Base-by-base conservation (phyloP, 2,113 vertebrate genomes). In the Progne subis region DNA sequence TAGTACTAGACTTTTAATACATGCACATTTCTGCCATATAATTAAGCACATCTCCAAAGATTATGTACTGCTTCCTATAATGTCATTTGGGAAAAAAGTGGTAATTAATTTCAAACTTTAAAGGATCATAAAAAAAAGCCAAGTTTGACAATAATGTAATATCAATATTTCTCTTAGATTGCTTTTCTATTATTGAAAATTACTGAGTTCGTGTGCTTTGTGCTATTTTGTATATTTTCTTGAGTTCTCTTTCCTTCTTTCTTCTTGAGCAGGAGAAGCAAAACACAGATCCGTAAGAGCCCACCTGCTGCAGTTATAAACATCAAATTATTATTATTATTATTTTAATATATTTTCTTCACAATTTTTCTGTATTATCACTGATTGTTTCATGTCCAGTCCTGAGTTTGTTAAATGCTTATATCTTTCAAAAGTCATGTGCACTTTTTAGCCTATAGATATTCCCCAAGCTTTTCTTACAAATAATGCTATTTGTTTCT, bases 241-340 rank as follows among this genome's bases (percentile, higher is more conserved):
- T 97, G 63, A 94, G 88, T 82, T 97, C 60, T 94, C 90, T 90
- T 95, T 90, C 92, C 95, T 97, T 90, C 68, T 94, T 52, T 97
- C 79, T 96, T 90, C 76, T 93, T 95, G 78, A 96, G 95, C 94
- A 97, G 94, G 86, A 97, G 34, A 86, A 76, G 88, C 69, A 95
- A 88, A 97, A 67, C 75, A 97, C 64, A 96, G 88, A 94, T 75
- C 86, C 70, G 28, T 80, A 95, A 64, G 68, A 86, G 18, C 34
- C 43, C 43, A 60, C 67, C 84, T 82, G 39, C 76, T 88, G 88
- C 96, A 93, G 69, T 96, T 95, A 91, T 61, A 95, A 91, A 50
- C 92, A 70, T 88, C 96, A 83, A n/a, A 90, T 94, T 88, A 67
- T 69, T 95, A 44, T 52, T 93, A n/a, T 71, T 95, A 26, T 47